Percentiles rank a stretch among this genome's conserved stretches.
These are phyloP conservation scores for Manis crassicaudata DNA, from an alignment of 2,797 vertebrate genomes.

Conservation along the genomic window DNA sequence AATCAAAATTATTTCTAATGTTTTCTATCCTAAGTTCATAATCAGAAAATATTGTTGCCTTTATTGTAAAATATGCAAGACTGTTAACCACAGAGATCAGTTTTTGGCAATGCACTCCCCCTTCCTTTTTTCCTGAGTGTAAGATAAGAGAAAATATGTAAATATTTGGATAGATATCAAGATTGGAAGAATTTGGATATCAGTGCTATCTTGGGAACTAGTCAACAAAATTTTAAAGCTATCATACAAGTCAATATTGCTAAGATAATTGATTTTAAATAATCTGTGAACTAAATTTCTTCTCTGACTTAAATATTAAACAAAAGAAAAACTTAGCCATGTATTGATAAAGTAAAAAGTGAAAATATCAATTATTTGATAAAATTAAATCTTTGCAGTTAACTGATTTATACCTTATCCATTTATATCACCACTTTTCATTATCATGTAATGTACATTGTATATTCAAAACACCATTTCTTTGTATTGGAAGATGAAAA, in stretches of 20 bases:
- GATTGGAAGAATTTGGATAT: background rate
- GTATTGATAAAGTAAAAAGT: background rate
- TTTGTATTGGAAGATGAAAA: background rate
- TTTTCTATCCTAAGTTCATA: slow-evolving; percentile 12
- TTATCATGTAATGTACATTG: background rate
- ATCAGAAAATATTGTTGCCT: background rate
- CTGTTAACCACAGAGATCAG: background rate
- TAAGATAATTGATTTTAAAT: background rate
- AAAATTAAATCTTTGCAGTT: background rate
- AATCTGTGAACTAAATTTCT: background rate
- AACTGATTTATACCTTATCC: background rate
- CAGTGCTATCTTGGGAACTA: background rate
- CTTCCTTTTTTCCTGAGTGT: background rate
- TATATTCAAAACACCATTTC: background rate
- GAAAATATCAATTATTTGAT: background rate
- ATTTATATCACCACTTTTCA: background rate
- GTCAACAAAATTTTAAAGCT: background rate
- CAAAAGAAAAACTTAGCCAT: background rate
- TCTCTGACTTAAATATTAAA: background rate
- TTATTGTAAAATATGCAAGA: background rate
- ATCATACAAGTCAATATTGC: background rate
- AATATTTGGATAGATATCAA: background rate
- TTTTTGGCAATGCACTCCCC: background rate
- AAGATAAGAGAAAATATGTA: background rate
- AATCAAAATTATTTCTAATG: background rate